Base-by-base conservation (phyloP, 2,113 vertebrate species). In the Mormyrus lacerda region DNA sequence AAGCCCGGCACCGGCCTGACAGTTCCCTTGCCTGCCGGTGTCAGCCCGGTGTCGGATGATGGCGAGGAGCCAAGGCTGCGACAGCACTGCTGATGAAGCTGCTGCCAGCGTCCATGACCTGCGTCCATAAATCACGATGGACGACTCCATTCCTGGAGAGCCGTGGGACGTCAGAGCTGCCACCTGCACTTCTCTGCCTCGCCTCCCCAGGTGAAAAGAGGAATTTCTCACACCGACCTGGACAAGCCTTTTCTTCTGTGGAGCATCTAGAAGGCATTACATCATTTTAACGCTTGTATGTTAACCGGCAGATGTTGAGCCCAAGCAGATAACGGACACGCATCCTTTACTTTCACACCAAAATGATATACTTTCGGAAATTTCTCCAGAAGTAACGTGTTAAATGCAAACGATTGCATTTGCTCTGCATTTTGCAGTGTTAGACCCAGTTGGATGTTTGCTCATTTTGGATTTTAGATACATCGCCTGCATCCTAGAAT, bases 401-500 rank as follows among this genome's bases (percentile, higher is more conserved):
- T 31, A 61, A 61, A 87, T 87, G 51, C 47, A 42, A 45, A 87
- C 27, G 8, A 48, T 87, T 50, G 2, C 4, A 35, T 53, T 53
- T 35, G 19, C 21, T 19, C 50, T 87, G 50, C n/a, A 17, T 19
- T 10, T 50, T 24, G 85, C 50, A 53, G 35, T 35, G n/a, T 39
- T 51, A 31, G 47, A 51, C 11, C 84, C 48, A 39, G 50, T 7
- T 51, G 48, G 85, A n/a, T 85, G 45, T 85, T 88, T 50, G 39
- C 53, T 47, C 84, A 10, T 9, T 89, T 88, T 87, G 48, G 91
- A 87, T 55, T 39, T 76, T 55, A 21, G 85, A 21, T 61, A 35
- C 87, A 87, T n/a, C 24, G 39, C 51, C 53, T 4, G 21, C 35
- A 45, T 87, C 87, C 55, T 13, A 19, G 55, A 65, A 87, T 44